Evolutionary conservation across 2,113 vertebrate genomes (phyloP).

Genomic region (Tichodroma muraria): DNA sequence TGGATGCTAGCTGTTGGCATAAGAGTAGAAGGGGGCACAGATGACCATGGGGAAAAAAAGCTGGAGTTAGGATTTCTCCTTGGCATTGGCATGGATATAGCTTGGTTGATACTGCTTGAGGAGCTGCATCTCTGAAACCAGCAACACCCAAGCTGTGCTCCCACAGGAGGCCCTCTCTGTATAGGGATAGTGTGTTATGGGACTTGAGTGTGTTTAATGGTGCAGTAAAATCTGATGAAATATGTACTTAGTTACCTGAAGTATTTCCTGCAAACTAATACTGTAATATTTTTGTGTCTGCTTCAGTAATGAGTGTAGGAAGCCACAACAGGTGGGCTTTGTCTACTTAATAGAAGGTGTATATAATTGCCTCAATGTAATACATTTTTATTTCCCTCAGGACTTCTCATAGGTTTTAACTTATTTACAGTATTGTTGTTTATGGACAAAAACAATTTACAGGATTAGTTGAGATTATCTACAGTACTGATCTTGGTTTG

Average conservation of each 20-base stretch:
- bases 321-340: not conserved
- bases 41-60: not conserved
- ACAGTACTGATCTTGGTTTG: not conserved
- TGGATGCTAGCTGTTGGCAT: not conserved
- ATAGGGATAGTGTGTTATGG: not conserved
- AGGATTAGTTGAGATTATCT: not conserved
- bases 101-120: not conserved
- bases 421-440: not conserved
- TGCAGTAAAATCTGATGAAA: not conserved
- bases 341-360: not conserved
- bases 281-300: not conserved
- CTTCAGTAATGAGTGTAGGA: not conserved
- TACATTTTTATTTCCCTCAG: not conserved
- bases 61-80: not conserved
- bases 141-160: not conserved
- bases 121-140: not conserved
- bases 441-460: not conserved
- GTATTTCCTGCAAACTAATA: not conserved
- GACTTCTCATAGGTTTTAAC: not conserved
- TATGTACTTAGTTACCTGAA: not conserved
- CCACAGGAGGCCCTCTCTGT: not conserved
- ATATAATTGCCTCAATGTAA: not conserved
- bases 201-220: not conserved
- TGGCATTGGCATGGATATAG: not conserved
- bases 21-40: not conserved